phyloP scores from a whole-genome alignment of 2,797 vertebrate genomes.

The Streptopelia turtur region DNA sequence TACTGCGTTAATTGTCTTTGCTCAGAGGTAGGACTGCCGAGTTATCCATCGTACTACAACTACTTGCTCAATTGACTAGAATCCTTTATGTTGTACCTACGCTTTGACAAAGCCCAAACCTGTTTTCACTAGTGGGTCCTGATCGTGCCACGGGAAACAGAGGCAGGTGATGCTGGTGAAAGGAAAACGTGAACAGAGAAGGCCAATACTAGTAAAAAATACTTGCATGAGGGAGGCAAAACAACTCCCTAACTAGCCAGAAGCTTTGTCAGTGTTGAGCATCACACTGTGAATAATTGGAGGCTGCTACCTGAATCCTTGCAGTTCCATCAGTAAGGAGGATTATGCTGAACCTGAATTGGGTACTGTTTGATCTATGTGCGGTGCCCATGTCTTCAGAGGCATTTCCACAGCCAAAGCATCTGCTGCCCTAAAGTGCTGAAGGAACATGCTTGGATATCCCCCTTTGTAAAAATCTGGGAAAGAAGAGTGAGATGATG shows the following conservation, averaged over 20 bases:
- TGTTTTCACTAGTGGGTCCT: background rate
- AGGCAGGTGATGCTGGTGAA: background rate
- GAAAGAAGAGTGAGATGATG: background rate
- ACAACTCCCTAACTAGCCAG: background rate
- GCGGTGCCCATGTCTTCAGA: background rate
- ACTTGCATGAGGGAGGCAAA: background rate
- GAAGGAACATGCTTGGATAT: background rate
- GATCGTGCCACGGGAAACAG: background rate
- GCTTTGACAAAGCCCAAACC: background rate
- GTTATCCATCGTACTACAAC: background rate
- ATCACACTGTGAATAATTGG: background rate
- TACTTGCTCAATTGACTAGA: background rate
- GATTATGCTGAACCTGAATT: background rate
- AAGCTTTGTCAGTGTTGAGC: background rate
- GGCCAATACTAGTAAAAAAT: background rate
- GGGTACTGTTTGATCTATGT: background rate
- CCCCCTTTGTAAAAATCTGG: background rate
- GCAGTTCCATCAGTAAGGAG: background rate
- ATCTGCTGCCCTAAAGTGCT: background rate
- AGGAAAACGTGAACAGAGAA: background rate
- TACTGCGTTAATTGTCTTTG: conserved; percentile 84
- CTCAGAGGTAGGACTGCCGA: conserved; percentile 78
- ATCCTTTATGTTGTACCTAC: background rate
- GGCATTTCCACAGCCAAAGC: background rate
- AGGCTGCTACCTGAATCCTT: background rate